phyloP scores from a whole-genome alignment of 2,888 invertebrate species.

The Neoaliturus tenellus region DNA sequence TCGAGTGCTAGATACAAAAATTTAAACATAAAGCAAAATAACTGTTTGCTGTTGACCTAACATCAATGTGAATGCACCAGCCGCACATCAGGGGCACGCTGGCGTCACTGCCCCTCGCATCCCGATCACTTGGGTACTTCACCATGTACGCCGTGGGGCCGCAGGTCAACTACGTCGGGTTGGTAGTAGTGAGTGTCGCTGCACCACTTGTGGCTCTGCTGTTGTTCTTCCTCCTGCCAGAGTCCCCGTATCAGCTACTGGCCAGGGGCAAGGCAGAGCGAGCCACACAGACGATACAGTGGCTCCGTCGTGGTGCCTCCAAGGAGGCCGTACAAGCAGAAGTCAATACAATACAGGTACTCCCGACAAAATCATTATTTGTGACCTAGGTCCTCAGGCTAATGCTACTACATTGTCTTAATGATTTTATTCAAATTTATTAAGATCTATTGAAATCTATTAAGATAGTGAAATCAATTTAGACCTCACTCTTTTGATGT shows the following conservation, averaged over 20 bases:
- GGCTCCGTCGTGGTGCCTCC: conserved; percentile 67
- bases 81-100: conserved; percentile 46
- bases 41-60: too few relatives aligned
- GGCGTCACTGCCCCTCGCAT: conserved; percentile 48
- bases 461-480: too few relatives aligned
- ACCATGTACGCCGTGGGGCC: conserved; percentile 56
- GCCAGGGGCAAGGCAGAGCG: conserved; percentile 65
- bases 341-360: conserved; percentile 50
- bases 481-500: too few relatives aligned
- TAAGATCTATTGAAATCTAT: too few relatives aligned
- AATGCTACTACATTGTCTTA: too few relatives aligned
- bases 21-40: too few relatives aligned
- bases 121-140: conserved; percentile 56
- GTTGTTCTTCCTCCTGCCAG: conserved; percentile 64
- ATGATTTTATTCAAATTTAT: too few relatives aligned
- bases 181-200: conserved; percentile 38
- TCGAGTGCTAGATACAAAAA: too few relatives aligned
- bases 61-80: too few relatives aligned
- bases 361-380: too few relatives aligned
- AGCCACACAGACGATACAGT: conserved; percentile 70
- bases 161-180: conserved; percentile 36
- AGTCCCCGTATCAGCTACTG: conserved; percentile 63
- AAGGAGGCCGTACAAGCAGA: conserved; percentile 23
- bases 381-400: too few relatives aligned
- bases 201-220: conserved; percentile 48